phyloP scores from a whole-genome alignment of 30 jellyfish, hydroid and myxozoan genomes.

The Phacellophora camtschatica region DNA sequence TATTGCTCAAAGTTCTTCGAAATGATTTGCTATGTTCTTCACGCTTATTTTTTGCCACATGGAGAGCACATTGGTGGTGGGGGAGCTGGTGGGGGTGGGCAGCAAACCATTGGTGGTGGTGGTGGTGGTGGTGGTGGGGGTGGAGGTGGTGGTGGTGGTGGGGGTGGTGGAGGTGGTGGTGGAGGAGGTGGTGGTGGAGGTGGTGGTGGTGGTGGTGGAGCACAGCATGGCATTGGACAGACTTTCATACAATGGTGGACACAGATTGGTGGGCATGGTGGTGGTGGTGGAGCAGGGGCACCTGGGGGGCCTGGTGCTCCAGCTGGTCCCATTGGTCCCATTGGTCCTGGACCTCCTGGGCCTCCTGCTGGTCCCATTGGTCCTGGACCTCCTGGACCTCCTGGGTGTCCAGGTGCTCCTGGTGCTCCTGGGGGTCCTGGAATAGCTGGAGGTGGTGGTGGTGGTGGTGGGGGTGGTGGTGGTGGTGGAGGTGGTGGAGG shows the following conservation, averaged over 20 bases:
- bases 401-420: slow-evolving; percentile 97
- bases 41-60: slow-evolving; percentile 53
- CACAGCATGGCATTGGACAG: slow-evolving; percentile 85
- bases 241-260: slow-evolving; percentile 91
- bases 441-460: slow-evolving; percentile 94
- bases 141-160: slow-evolving; percentile 97
- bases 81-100: slow-evolving; percentile 96
- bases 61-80: slow-evolving; percentile 91
- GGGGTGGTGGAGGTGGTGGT: slow-evolving; percentile 89
- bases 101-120: too few species aligned
- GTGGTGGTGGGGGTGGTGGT: slow-evolving; percentile 93
- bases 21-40: slow-evolving; percentile 32
- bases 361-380: slow-evolving; percentile 99
- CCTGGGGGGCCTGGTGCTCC: slow-evolving; percentile 99
- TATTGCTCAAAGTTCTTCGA: slow-evolving; percentile 47
- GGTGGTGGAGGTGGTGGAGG: slow-evolving; percentile 90
- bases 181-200: slow-evolving; percentile 98
- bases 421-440: slow-evolving; percentile 97
- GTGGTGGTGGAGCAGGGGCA: slow-evolving; percentile 99
- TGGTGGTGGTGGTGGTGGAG: slow-evolving; percentile 97
- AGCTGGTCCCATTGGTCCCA: slow-evolving; percentile 99
- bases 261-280: slow-evolving; percentile 99
- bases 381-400: slow-evolving; percentile 99
- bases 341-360: slow-evolving; percentile 99
- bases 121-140: slow-evolving; percentile 88